phyloP scores from a whole-genome alignment of 2,797 vertebrate species.

The Iguana delicatissima region DNA sequence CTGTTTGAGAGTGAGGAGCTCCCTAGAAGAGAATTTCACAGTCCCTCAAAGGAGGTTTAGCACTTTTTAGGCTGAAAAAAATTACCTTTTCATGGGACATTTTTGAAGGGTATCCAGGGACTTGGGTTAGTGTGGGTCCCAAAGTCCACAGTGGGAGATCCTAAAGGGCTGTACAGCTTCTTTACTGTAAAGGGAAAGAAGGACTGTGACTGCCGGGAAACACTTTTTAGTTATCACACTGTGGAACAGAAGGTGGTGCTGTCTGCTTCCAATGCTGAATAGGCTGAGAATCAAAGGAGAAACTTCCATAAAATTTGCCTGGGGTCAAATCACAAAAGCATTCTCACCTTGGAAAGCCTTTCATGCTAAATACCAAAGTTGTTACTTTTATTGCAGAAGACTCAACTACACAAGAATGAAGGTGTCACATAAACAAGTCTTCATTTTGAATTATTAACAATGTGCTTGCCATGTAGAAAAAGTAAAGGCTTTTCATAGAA shows the following conservation, averaged over 20 bases:
- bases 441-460: background rate
- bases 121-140: no score
- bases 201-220: background rate
- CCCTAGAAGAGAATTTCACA: no score
- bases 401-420: background rate
- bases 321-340: background rate
- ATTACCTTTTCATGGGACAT: no score
- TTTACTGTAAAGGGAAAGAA: background rate
- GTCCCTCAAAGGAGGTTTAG: no score
- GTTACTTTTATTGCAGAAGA: background rate
- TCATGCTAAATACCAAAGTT: background rate
- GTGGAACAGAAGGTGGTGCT: slow-evolving; percentile 57
- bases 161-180: no score
- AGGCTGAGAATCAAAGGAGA: background rate
- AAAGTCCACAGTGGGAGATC: no score
- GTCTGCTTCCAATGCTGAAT: slow-evolving; percentile 41
- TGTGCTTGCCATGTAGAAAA: background rate
- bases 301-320: background rate
- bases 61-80: no score
- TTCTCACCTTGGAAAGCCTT: slow-evolving; percentile 42
- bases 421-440: background rate
- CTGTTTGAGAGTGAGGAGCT: no score
- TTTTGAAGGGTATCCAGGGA: no score
- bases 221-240: background rate
- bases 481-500: background rate